Evolutionary conservation across 2,888 invertebrate species (phyloP), one percentile per base, ranked within the genome.

Genomic region (Sympetrum striolatum): DNA sequence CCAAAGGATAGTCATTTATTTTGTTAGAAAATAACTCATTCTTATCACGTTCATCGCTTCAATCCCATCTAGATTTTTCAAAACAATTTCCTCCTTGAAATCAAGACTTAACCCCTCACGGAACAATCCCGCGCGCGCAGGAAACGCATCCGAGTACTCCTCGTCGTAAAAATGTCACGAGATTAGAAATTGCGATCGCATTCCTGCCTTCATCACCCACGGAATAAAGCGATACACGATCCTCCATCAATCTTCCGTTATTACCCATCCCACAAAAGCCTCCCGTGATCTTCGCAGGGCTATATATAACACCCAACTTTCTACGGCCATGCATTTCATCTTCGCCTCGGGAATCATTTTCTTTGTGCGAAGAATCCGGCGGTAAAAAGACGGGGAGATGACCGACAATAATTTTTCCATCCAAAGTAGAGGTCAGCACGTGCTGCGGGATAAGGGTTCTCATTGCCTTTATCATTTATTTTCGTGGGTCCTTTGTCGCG

Each of bases 341-440:
- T 64, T 64, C 64, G n/a, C 10, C 64, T 31, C 73, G 73, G 31
- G 73, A 73, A 73, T 73, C 31, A 25, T 73, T 73, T 73, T 14
- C 31, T 73, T 73, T 31, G 73, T 31, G 31, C 73, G 37, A 18
- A 0, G 35, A 5, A 31, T 14, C 22, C 60, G 35, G n/a, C n/a
- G 8, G 8, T 6, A 48, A 58, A 22, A 37, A 22, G 5, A 22
- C 0, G 22, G 86, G 37, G 86, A 58, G 60, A 53, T 58, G 37
- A 86, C n/a, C n/a, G 58, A 22, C 60, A 60, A 86, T 86, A 86
- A 86, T 86, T 86, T 86, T 60, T 31, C 58, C 60, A 25, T 37
- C 64, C 31, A 22, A 60, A 86, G 64, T 86, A 60, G 86, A 86
- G 86, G 86, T 86, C 86, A 86, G 60, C 86, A 37, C 86, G 86